phyloP scores from a whole-genome alignment of 2,888 invertebrate species.

The Desoria tigrina region DNA sequence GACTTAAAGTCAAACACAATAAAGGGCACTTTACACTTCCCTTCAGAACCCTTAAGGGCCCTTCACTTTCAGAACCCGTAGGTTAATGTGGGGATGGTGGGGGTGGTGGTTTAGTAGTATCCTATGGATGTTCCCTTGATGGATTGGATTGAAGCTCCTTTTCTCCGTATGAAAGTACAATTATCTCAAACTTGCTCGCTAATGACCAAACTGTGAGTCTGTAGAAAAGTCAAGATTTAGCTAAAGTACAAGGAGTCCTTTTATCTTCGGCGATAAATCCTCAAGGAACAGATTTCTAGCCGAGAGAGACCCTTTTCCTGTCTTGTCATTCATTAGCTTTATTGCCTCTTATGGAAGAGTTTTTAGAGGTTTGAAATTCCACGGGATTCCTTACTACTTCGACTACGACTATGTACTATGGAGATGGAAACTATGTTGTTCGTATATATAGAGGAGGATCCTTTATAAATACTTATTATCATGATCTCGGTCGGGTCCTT shows the following conservation, averaged over 20 bases:
- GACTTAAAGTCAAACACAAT: too few relatives aligned
- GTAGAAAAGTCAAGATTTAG: slow-evolving; percentile 24
- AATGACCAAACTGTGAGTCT: slow-evolving; percentile 23
- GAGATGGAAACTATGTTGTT: too few relatives aligned
- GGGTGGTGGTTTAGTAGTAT: too few relatives aligned
- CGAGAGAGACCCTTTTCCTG: slow-evolving; percentile 18
- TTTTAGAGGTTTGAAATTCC: slow-evolving; percentile 1
- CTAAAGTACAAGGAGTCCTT: slow-evolving; percentile 24
- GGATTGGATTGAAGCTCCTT: slow-evolving; percentile 13
- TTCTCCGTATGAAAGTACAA: slow-evolving; percentile 17
- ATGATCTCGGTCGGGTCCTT: too few relatives aligned
- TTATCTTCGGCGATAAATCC: slow-evolving; percentile 22
- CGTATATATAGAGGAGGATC: too few relatives aligned
- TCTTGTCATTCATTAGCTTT: slow-evolving; percentile 26
- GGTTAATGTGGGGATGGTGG: too few relatives aligned
- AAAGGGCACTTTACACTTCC: too few relatives aligned
- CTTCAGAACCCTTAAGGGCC: too few relatives aligned
- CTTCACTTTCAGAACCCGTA: too few relatives aligned
- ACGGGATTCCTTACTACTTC: not conserved
- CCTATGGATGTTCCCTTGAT: not conserved
- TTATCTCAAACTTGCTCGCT: slow-evolving; percentile 23
- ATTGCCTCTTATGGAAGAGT: slow-evolving; percentile 14
- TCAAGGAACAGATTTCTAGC: slow-evolving; percentile 19
- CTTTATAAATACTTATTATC: too few relatives aligned
- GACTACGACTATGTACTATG: too few relatives aligned